Conservation (phyloP, 2,888 invertebrate species). For the Tetropium fuscum region DNA sequence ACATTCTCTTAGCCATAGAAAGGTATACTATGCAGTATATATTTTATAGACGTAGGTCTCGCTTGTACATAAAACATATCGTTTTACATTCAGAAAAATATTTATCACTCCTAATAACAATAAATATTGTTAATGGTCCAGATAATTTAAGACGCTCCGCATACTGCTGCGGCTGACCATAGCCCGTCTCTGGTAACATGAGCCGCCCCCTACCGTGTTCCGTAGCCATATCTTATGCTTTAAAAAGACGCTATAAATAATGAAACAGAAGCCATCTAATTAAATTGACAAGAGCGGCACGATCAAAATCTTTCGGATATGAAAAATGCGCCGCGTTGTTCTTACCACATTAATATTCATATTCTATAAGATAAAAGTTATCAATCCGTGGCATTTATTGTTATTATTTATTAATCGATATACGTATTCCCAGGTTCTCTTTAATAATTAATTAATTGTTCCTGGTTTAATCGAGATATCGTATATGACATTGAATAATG, state of each 20-base stretch:
- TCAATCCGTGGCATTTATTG: conserved; percentile 37
- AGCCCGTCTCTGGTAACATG: conserved; percentile 15
- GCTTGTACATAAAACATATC: too few relatives aligned
- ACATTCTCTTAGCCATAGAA: too few relatives aligned
- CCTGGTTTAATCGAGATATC: neutral
- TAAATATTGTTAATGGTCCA: conserved; percentile 3
- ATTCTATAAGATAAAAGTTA: conserved; percentile 45
- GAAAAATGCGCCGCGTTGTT: conserved; percentile 28
- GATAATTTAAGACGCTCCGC: neutral
- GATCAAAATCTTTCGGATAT: conserved; percentile 44
- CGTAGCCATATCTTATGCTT: conserved; percentile 37
- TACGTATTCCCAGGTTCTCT: conserved; percentile 3
- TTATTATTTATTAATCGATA: conserved; percentile 39
- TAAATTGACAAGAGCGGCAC: conserved; percentile 49
- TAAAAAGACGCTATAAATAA: conserved; percentile 47
- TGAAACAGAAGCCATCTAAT: conserved; percentile 52
- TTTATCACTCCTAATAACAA: neutral
- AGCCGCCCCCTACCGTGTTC: conserved; percentile 31
- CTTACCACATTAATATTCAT: conserved; percentile 48
- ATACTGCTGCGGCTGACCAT: neutral
- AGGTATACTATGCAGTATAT: too few relatives aligned
- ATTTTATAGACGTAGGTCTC: too few relatives aligned
- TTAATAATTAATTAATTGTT: conserved; percentile 10
- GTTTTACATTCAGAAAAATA: too few relatives aligned
- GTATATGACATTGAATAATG: too few relatives aligned